Conservation (phyloP, 2,888 invertebrate genomes). For the Drosophila ezoana region DNA sequence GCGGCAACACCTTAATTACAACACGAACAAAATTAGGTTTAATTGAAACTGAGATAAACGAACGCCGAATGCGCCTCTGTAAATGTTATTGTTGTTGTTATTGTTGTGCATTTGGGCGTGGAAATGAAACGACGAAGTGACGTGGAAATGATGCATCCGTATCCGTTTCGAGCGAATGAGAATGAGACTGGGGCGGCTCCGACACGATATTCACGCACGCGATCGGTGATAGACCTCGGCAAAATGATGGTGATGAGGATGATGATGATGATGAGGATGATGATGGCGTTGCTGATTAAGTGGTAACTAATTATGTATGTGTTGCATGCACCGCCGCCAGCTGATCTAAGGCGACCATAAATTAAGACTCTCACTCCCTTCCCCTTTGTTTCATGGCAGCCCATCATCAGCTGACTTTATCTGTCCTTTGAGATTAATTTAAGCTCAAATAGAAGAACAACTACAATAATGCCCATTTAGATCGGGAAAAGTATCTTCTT, state of each 20-base stretch:
- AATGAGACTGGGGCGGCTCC: constrained; percentile 29
- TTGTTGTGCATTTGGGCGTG: constrained; percentile 55
- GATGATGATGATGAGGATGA: constrained; percentile 33
- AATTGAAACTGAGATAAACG: constrained; percentile 65
- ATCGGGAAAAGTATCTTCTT: too few species aligned
- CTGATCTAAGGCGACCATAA: constrained; percentile 41
- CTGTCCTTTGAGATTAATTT: too few species aligned
- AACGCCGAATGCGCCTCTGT: constrained; percentile 6
- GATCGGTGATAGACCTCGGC: constrained; percentile 35
- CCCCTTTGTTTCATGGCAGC: not conserved
- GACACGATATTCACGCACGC: constrained; percentile 47
- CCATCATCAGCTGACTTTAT: too few species aligned
- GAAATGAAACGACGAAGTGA: constrained; percentile 35
- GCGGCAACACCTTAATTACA: constrained; percentile 64
- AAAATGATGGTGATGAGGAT: constrained; percentile 24
- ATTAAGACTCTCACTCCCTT: not conserved
- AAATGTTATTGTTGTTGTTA: constrained; percentile 7
- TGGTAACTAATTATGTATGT: constrained; percentile 62
- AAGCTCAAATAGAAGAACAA: too few species aligned
- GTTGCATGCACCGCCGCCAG: constrained; percentile 38
- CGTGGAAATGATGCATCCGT: constrained; percentile 60
- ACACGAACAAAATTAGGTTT: constrained; percentile 63
- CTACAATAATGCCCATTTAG: too few species aligned
- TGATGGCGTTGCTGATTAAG: constrained; percentile 60
- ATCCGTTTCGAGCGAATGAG: constrained; percentile 61